These are phyloP conservation scores for Sinodicranocentrus sp. DNA, from an alignment of 2,888 invertebrate species.

Conservation along the genomic window DNA sequence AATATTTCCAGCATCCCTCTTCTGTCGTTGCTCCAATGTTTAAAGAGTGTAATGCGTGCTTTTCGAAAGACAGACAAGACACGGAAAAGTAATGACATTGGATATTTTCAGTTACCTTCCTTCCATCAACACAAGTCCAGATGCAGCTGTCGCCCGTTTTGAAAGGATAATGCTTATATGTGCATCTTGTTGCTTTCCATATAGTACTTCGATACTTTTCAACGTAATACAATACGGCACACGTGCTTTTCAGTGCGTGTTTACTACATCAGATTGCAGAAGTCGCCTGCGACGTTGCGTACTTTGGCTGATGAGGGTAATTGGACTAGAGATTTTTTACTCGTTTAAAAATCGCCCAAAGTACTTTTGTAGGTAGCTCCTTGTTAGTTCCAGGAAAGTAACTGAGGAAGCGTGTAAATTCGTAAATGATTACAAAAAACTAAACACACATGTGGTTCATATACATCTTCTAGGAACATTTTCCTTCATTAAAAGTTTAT, in stretches of 20 bases:
- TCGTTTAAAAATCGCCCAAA: background rate
- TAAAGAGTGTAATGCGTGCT: no score
- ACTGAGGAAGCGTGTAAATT: conserved; percentile 29
- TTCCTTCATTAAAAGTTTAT: background rate
- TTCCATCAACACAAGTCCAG: conserved; percentile 2
- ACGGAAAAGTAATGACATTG: background rate
- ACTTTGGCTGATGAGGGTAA: background rate
- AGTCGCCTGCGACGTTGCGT: background rate
- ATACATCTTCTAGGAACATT: conserved; percentile 2
- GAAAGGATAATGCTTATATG: background rate
- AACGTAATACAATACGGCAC: background rate
- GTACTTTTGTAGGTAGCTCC: background rate
- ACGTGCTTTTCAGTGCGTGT: background rate
- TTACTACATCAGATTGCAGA: background rate
- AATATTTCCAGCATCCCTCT: no score
- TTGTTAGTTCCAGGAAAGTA: conserved; percentile 24
- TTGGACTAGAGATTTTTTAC: background rate
- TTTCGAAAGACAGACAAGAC: background rate
- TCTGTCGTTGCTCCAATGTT: no score
- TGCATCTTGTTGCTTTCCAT: background rate
- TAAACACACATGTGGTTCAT: conserved; percentile 3
- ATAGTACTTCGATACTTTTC: background rate
- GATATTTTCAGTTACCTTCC: conserved; percentile 16
- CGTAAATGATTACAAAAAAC: conserved; percentile 1
- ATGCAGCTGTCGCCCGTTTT: conserved; percentile 8